phyloP scores from a whole-genome alignment of 2,888 invertebrate genomes.

The Leucoma salicis region DNA sequence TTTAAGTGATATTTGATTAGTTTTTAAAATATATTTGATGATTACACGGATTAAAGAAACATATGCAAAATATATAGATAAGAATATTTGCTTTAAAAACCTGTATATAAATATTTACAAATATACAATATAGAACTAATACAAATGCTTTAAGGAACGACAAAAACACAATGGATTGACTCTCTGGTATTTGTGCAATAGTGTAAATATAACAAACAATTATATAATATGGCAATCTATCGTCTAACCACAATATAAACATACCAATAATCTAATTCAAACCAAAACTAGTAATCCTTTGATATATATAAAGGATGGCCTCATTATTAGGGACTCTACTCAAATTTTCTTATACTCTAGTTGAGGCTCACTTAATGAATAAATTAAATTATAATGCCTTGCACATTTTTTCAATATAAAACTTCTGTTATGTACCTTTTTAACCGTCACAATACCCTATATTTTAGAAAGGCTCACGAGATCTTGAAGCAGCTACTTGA shows the following conservation, averaged over 20 bases:
- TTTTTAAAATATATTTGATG: not conserved
- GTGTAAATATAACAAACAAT: constrained; percentile 15
- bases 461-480: too few relatives aligned
- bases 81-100: constrained; percentile 7
- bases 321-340: too few relatives aligned
- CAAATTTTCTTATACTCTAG: too few relatives aligned
- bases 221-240: constrained; percentile 26
- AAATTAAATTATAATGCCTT: too few relatives aligned
- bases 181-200: constrained; percentile 3
- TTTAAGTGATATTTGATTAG: too few relatives aligned
- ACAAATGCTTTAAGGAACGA: constrained; percentile 77
- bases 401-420: too few relatives aligned
- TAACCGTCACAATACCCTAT: too few relatives aligned
- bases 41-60: not conserved
- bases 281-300: constrained; percentile 11
- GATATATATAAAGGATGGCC: too few relatives aligned
- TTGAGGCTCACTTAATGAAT: too few relatives aligned
- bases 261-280: constrained; percentile 14
- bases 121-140: constrained; percentile 39
- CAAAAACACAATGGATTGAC: constrained; percentile 37
- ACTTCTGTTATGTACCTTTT: too few relatives aligned
- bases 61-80: not conserved
- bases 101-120: constrained; percentile 31
- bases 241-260: constrained; percentile 16
- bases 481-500: too few relatives aligned